Conservation (phyloP, 2,113 vertebrate species). For the Varanus komodoensis region DNA sequence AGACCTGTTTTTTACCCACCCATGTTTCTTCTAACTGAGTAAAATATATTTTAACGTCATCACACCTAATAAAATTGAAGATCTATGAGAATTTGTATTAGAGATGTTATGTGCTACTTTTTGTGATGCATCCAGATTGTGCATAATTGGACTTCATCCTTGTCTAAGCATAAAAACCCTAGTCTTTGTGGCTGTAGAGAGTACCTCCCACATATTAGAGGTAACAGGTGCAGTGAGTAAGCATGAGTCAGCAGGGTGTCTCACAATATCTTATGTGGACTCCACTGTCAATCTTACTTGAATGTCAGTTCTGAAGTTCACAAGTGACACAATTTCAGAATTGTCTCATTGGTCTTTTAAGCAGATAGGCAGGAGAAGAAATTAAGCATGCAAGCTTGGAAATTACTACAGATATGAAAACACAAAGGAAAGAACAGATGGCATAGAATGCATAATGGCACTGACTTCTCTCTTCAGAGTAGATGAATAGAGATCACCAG, state of each 20-base stretch:
- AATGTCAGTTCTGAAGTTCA: constrained; percentile 3
- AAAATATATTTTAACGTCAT: background rate
- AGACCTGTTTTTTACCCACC: background rate
- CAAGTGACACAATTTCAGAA: background rate
- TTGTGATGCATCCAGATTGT: background rate
- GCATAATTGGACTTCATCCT: background rate
- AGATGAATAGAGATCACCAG: background rate
- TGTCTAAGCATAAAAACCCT: background rate
- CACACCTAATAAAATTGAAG: background rate
- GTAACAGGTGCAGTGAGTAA: background rate
- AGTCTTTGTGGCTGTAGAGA: background rate
- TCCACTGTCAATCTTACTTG: background rate
- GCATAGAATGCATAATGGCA: background rate
- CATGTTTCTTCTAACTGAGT: background rate
- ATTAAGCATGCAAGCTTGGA: background rate
- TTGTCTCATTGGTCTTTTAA: background rate
- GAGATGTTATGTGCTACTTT: background rate
- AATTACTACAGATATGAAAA: background rate
- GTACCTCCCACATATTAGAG: background rate
- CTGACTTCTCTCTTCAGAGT: background rate
- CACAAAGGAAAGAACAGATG: background rate
- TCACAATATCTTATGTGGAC: constrained; percentile 5
- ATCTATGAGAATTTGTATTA: background rate
- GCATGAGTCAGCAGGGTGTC: constrained; percentile 5
- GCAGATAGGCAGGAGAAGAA: background rate